A percentile compares a stretch with the other conserved stretches of the same genome.
phyloP scores from a whole-genome alignment of 2,797 vertebrate species.

The Spheniscus humboldti region DNA sequence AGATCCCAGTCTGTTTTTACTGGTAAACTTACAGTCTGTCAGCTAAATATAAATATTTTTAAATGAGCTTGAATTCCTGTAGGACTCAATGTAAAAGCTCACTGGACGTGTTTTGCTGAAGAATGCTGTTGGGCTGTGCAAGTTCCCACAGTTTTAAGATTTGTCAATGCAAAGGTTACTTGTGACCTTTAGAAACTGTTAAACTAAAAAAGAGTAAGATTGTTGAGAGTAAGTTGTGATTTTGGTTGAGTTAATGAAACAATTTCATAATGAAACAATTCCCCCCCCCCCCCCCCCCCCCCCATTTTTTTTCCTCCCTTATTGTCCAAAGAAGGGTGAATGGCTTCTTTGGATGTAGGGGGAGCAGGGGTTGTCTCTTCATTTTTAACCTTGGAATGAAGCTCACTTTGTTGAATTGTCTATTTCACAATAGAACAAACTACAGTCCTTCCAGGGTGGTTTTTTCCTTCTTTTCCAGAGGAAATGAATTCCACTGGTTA shows the following conservation, averaged over 20 bases:
- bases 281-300: fast-evolving
- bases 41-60: not conserved
- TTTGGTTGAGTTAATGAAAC: not conserved
- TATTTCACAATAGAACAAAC: not conserved
- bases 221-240: not conserved
- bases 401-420: not conserved
- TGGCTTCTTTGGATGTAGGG: not conserved
- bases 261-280: not conserved
- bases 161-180: not conserved
- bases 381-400: not conserved
- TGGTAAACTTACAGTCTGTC: not conserved
- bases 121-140: not conserved
- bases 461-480: not conserved
- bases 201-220: not conserved
- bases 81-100: not conserved
- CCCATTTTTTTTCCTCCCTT: not conserved
- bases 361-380: not conserved
- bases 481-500: not conserved
- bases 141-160: not conserved
- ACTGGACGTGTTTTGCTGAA: not conserved
- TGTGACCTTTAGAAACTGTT: not conserved
- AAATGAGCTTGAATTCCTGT: not conserved
- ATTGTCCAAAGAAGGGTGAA: not conserved
- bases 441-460: not conserved
- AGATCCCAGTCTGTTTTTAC: not conserved